Evolutionary conservation across 2,113 vertebrate genomes (phyloP).

Genomic region (Gymnogyps californianus): DNA sequence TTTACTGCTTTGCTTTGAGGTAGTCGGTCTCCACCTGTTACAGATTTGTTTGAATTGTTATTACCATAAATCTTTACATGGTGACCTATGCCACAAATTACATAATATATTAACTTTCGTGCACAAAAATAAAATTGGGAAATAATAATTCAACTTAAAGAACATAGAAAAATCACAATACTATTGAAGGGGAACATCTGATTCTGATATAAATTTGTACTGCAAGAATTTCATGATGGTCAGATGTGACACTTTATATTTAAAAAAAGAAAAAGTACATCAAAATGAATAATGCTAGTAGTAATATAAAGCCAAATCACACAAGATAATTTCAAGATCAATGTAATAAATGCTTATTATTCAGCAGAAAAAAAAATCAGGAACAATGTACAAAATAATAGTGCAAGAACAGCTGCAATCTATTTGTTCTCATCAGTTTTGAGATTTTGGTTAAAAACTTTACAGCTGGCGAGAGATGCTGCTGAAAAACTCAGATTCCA

Average conservation of each 20-base stretch:
- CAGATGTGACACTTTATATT: slow-evolving; percentile 57
- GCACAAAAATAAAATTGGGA: slow-evolving; percentile 70
- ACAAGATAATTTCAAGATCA: slow-evolving; percentile 69
- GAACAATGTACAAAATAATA: slow-evolving; percentile 74
- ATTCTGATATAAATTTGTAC: slow-evolving; percentile 65
- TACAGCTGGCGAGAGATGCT: slow-evolving; percentile 72
- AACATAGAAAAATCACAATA: slow-evolving; percentile 75
- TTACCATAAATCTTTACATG: slow-evolving; percentile 69
- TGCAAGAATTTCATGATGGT: slow-evolving; percentile 69
- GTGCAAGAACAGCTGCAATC: slow-evolving; percentile 74
- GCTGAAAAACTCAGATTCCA: slow-evolving; percentile 77
- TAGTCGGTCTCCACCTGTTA: slow-evolving; percentile 73
- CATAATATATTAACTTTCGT: slow-evolving; percentile 77
- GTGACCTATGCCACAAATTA: slow-evolving; percentile 67
- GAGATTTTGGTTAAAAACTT: slow-evolving; percentile 80
- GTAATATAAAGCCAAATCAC: slow-evolving; percentile 77
- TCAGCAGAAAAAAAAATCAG: slow-evolving; percentile 58
- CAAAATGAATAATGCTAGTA: slow-evolving; percentile 72
- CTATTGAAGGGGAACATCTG: slow-evolving; percentile 69
- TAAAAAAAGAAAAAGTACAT: slow-evolving; percentile 67
- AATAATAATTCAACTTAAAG: slow-evolving; percentile 66
- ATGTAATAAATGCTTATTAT: slow-evolving; percentile 70
- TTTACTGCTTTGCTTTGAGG: slow-evolving; percentile 71
- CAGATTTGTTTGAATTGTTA: slow-evolving; percentile 45
- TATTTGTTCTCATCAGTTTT: slow-evolving; percentile 77